Percentiles rank a stretch among this genome's conserved stretches.
Evolutionary conservation across 2,113 vertebrate species (phyloP).

Genomic region (Eolophus roseicapilla): DNA sequence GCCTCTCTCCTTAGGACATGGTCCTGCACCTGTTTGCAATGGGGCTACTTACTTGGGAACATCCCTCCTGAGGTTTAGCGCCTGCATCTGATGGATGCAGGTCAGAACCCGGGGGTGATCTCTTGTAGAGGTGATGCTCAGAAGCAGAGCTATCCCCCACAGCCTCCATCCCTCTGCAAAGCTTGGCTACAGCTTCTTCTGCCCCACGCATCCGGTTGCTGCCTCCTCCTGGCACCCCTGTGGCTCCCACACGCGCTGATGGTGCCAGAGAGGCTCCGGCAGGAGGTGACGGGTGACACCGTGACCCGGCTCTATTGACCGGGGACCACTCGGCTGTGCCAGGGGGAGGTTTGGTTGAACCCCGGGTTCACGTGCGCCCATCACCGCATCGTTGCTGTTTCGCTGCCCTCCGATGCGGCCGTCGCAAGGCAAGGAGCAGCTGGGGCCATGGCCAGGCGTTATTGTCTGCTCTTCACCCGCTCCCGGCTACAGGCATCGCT

Average conservation of each 20-base stretch:
- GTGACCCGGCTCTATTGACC: background rate
- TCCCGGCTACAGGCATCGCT: constrained; percentile 11
- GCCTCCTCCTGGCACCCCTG: background rate
- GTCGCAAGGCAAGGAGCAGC: background rate
- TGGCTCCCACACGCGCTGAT: background rate
- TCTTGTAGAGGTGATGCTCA: background rate
- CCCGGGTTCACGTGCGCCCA: background rate
- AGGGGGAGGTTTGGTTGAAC: background rate
- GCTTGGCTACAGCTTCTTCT: constrained; percentile 52
- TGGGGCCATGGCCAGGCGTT: background rate
- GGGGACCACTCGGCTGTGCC: background rate
- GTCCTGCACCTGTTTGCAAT: fast-evolving
- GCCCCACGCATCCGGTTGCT: background rate
- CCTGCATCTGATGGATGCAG: constrained; percentile 11
- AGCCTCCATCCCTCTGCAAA: constrained; percentile 9
- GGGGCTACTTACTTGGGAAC: background rate
- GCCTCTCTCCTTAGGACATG: background rate
- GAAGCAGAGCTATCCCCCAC: background rate
- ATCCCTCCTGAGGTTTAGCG: background rate
- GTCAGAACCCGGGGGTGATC: background rate
- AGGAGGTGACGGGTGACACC: background rate
- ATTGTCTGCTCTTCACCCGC: constrained; percentile 62
- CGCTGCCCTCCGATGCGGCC: background rate
- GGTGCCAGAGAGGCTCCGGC: background rate
- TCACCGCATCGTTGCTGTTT: background rate